Conservation (phyloP, 1,140 invertebrate genomes). For the Megalopta genalis region DNA sequence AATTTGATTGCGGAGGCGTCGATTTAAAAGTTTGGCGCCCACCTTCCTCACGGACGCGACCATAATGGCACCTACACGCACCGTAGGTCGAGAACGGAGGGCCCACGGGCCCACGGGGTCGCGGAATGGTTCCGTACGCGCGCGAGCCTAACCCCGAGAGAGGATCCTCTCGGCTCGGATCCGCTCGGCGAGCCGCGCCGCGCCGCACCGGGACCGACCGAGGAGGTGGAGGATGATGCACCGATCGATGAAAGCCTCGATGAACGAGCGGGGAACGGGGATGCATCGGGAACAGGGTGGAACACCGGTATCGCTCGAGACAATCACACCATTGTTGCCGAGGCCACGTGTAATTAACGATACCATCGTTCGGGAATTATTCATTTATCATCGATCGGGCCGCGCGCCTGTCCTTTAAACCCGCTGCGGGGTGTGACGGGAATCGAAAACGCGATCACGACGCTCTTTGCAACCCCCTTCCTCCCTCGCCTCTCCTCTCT, state of each 20-base stretch:
- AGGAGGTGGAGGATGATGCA: not conserved
- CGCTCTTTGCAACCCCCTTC: too few relatives aligned
- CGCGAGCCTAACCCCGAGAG: not conserved
- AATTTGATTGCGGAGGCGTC: slow-evolving; percentile 77
- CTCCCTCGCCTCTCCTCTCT: too few relatives aligned
- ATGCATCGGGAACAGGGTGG: slow-evolving; percentile 24
- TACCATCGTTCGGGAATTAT: slow-evolving; percentile 71
- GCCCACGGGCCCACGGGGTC: slow-evolving; percentile 15
- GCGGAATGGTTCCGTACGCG: not conserved
- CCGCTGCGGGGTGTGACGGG: slow-evolving; percentile 2
- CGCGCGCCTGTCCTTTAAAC: slow-evolving; percentile 52
- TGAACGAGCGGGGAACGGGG: not conserved
- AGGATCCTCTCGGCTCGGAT: too few relatives aligned
- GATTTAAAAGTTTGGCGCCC: slow-evolving; percentile 71
- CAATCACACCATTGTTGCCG: slow-evolving; percentile 74
- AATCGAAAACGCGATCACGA: slow-evolving; percentile 6
- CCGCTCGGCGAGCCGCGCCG: too few relatives aligned
- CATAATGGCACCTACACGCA: slow-evolving; percentile 66
- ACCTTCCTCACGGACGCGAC: slow-evolving; percentile 60
- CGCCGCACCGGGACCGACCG: too few relatives aligned
- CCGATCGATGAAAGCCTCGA: slow-evolving; percentile 13
- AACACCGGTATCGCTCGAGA: slow-evolving; percentile 65
- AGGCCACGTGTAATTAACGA: slow-evolving; percentile 72
- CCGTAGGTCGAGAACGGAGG: slow-evolving; percentile 4
- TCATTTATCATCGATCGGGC: slow-evolving; percentile 65